phyloP scores from a whole-genome alignment of 2,113 vertebrate genomes.

The Myocastor coypus region DNA sequence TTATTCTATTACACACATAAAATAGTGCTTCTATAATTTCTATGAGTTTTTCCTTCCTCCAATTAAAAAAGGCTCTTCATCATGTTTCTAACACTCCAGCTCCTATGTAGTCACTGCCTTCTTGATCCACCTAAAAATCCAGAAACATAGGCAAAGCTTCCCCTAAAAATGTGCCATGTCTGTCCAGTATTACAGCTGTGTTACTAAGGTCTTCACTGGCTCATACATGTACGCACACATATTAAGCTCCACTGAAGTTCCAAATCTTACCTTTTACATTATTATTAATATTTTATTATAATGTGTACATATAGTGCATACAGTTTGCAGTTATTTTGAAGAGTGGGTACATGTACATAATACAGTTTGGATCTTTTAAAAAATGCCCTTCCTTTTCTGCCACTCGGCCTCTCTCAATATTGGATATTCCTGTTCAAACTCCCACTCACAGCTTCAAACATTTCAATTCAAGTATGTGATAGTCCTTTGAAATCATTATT shows the following conservation, averaged over 20 bases:
- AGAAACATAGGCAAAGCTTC: neutral
- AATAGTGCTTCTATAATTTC: neutral
- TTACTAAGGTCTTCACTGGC: neutral
- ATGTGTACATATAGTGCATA: neutral
- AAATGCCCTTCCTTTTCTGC: neutral
- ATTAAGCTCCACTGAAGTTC: neutral
- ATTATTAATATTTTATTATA: neutral
- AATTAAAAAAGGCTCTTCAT: neutral
- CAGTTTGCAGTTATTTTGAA: neutral
- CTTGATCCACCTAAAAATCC: neutral
- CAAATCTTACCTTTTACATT: neutral
- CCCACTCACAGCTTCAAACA: neutral
- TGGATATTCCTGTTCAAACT: slow-evolving; percentile 11
- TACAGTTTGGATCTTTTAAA: neutral
- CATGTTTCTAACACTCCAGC: neutral
- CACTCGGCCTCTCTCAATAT: neutral
- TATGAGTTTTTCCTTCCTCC: neutral
- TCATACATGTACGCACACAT: neutral
- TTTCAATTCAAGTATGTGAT: slow-evolving; percentile 9
- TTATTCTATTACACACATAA: slow-evolving; percentile 12
- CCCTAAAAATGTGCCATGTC: neutral
- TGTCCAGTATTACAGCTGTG: neutral
- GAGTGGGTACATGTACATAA: neutral
- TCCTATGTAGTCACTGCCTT: neutral
- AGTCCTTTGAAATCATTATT: neutral